These are phyloP conservation scores for Pollenia griseotomentosa DNA, from an alignment of 2,888 invertebrate genomes.

Conservation along the genomic window DNA sequence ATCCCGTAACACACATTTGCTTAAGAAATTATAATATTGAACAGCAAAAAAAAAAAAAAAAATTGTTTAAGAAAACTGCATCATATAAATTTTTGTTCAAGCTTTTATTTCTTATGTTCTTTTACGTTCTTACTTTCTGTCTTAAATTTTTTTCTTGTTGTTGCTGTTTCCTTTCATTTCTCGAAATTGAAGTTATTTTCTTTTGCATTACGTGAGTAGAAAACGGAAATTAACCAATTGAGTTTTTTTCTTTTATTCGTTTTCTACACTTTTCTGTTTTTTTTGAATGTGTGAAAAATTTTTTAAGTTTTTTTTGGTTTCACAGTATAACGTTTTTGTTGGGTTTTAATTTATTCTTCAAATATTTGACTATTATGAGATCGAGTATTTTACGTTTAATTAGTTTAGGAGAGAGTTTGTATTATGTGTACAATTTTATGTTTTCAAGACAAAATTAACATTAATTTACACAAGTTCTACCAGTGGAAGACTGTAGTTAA, in stretches of 20 bases:
- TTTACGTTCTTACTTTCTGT: background rate
- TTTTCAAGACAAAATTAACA: no score
- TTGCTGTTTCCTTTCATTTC: slow-evolving; percentile 15
- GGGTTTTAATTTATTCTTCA: slow-evolving; percentile 24
- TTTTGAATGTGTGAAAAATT: background rate
- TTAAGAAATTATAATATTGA: slow-evolving; percentile 29
- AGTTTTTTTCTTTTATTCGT: slow-evolving; percentile 32
- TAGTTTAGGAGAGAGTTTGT: no score
- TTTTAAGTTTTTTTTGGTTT: slow-evolving; percentile 10
- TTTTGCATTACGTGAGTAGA: slow-evolving; percentile 72
- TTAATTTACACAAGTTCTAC: no score
- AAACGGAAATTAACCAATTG: slow-evolving; percentile 71
- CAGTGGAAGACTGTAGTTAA: no score
- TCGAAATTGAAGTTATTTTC: slow-evolving; percentile 52
- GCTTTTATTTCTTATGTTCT: background rate
- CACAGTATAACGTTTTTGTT: background rate
- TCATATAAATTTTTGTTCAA: slow-evolving; percentile 51
- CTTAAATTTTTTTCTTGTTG: background rate
- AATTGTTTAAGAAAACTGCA: slow-evolving; percentile 53
- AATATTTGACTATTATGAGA: slow-evolving; percentile 16
- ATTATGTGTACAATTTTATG: no score
- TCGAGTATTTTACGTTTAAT: no score
- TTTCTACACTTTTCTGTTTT: slow-evolving; percentile 7
- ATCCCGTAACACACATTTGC: slow-evolving; percentile 39
- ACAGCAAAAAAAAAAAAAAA: slow-evolving; percentile 1